These are phyloP conservation scores for Spodoptera litura DNA, from an alignment of 1,140 invertebrate species.

Conservation along the genomic window DNA sequence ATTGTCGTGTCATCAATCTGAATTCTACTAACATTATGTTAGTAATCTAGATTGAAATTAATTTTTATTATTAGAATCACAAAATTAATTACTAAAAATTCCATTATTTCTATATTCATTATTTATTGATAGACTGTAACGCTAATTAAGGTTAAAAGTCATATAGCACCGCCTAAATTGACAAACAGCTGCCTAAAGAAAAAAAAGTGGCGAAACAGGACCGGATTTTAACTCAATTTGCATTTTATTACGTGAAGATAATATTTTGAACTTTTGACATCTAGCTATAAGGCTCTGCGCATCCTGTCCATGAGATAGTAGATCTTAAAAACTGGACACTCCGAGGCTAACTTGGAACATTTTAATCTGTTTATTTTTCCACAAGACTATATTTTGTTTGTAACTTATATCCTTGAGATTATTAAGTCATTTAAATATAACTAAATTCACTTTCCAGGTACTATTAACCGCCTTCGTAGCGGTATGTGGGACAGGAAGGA, in stretches of 20 bases:
- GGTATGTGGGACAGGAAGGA: constrained; percentile 77
- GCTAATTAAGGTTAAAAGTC: constrained; percentile 12
- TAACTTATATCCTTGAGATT: background rate
- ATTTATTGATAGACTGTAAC: background rate
- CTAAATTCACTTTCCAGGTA: constrained; percentile 57
- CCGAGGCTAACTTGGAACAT: constrained; percentile 24
- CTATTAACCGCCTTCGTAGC: constrained; percentile 71
- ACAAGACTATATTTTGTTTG: background rate
- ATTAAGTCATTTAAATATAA: background rate
- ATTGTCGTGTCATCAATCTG: background rate
- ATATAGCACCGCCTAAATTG: background rate
- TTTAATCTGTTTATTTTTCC: background rate
- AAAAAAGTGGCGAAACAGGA: constrained; percentile 31
- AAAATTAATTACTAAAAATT: background rate
- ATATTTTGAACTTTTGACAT: constrained; percentile 20
- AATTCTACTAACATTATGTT: background rate
- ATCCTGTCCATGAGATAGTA: constrained; percentile 23
- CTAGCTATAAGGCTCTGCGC: background rate
- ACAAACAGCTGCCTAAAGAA: constrained; percentile 3
- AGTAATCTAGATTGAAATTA: background rate
- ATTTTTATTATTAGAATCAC: background rate
- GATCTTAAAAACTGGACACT: constrained; percentile 31
- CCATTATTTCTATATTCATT: background rate
- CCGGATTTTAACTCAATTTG: constrained; percentile 21
- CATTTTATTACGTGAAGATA: constrained; percentile 16